Conservation (phyloP, 2,888 invertebrate genomes). For the Lobophora halterata region DNA sequence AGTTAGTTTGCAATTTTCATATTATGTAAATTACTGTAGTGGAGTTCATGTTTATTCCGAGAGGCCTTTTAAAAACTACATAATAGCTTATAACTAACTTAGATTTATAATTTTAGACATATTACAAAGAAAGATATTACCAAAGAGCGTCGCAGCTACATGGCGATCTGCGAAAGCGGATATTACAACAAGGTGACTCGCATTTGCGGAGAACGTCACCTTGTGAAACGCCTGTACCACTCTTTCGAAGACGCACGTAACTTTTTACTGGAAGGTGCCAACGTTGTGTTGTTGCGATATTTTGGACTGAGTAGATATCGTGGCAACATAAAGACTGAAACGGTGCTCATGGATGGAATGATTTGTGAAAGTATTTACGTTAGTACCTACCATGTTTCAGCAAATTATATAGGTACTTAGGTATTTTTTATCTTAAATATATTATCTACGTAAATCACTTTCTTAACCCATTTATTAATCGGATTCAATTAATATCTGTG, state of each 20-base stretch:
- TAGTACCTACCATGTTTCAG: constrained; percentile 55
- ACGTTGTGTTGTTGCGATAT: constrained; percentile 81
- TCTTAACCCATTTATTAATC: too few relatives aligned
- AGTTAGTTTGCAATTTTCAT: constrained; percentile 55
- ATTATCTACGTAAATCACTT: not conserved
- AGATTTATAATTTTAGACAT: constrained; percentile 47
- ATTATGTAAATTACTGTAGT: too few relatives aligned
- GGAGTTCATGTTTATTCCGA: too few relatives aligned
- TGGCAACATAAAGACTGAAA: constrained; percentile 78
- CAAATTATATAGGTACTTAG: too few relatives aligned
- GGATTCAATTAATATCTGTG: constrained; percentile 23
- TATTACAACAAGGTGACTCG: constrained; percentile 80
- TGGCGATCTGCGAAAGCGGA: constrained; percentile 75
- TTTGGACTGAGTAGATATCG: constrained; percentile 75
- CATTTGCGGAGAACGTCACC: constrained; percentile 63
- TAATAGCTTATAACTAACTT: too few relatives aligned
- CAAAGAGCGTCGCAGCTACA: constrained; percentile 77
- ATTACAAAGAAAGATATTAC: constrained; percentile 61
- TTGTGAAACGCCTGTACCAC: constrained; percentile 74
- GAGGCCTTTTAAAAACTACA: too few relatives aligned
- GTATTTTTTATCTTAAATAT: too few relatives aligned
- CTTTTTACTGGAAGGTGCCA: constrained; percentile 83
- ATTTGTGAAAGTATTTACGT: constrained; percentile 83
- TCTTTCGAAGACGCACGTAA: constrained; percentile 68
- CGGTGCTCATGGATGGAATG: constrained; percentile 81